A percentile compares a stretch with the other conserved stretches of the same genome.
phyloP scores from a whole-genome alignment of 2,888 invertebrate genomes.

The Gerosis bhagava region DNA sequence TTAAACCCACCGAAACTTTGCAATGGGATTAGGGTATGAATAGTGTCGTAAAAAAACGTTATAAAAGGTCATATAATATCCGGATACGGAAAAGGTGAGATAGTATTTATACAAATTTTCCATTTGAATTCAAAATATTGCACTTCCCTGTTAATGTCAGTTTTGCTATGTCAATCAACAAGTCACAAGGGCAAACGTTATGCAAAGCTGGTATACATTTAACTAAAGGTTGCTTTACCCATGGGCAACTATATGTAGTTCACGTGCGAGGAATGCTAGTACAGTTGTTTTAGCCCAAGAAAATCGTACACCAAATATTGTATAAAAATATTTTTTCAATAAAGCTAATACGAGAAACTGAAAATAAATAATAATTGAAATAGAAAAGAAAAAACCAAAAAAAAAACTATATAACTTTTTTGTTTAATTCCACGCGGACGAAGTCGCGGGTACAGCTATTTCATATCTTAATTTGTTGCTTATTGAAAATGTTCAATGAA shows the following conservation, averaged over 20 bases:
- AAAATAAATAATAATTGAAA: neutral
- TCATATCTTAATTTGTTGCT: too few relatives aligned
- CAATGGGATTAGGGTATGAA: too few relatives aligned
- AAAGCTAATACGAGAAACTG: neutral
- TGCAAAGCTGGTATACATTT: conserved; percentile 23
- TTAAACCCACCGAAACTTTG: too few relatives aligned
- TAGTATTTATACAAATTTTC: too few relatives aligned
- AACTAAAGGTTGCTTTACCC: conserved; percentile 20
- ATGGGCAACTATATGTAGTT: conserved; percentile 15
- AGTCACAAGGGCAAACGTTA: conserved; percentile 29
- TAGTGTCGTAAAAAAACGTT: too few relatives aligned
- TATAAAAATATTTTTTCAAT: neutral
- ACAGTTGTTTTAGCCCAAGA: neutral
- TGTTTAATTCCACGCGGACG: too few relatives aligned
- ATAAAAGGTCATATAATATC: too few relatives aligned
- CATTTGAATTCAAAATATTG: conserved; percentile 1
- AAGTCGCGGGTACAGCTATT: neutral
- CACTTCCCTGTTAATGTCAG: conserved; percentile 24
- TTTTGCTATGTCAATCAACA: conserved; percentile 28
- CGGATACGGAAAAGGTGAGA: too few relatives aligned
- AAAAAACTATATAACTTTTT: too few relatives aligned
- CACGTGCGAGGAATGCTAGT: conserved; percentile 1
- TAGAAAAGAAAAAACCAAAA: too few relatives aligned
- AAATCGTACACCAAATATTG: neutral
- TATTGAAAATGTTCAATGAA: too few relatives aligned